These are phyloP conservation scores for Macrocentrus cingulum DNA, from an alignment of 1,140 invertebrate genomes.

Conservation along the genomic window DNA sequence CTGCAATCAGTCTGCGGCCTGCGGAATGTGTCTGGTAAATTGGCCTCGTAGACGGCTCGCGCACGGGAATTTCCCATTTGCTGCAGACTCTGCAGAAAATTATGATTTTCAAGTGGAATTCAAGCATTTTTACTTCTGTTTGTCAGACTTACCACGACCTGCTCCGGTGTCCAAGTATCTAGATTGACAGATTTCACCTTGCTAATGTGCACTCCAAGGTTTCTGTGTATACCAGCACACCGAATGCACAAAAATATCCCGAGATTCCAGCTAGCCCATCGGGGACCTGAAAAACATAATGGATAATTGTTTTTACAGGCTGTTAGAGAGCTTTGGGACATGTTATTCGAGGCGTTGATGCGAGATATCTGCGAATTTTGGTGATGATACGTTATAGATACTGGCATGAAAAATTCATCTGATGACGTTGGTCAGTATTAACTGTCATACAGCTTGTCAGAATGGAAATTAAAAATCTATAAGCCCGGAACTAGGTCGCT, in stretches of 20 bases:
- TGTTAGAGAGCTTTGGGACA: background rate
- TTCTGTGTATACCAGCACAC: conserved; percentile 97
- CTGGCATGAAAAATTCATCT: too few species aligned
- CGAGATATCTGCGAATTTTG: too few species aligned
- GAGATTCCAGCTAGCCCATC: conserved; percentile 99
- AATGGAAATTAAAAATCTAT: conserved; percentile 16
- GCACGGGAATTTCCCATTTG: conserved; percentile 98
- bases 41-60: conserved; percentile 95
- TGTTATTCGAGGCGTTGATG: too few species aligned
- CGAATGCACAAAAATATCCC: conserved; percentile 97
- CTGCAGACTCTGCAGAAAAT: conserved; percentile 74
- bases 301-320: conserved; percentile 15
- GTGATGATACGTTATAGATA: too few species aligned
- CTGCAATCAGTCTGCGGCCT: conserved; percentile 93
- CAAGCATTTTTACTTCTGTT: conserved; percentile 10
- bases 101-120: conserved; percentile 7
- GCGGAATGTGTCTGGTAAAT: conserved; percentile 91
- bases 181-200: conserved; percentile 97
- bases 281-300: conserved; percentile 73
- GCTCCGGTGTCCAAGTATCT: conserved; percentile 97
- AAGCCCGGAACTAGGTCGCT: conserved; percentile 25
- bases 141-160: conserved; percentile 74
- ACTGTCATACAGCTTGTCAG: conserved; percentile 11
- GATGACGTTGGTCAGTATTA: conserved; percentile 8
- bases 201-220: conserved; percentile 97